These are phyloP conservation scores for Euplagia quadripunctaria DNA, from an alignment of 2,888 invertebrate genomes.

Conservation along the genomic window DNA sequence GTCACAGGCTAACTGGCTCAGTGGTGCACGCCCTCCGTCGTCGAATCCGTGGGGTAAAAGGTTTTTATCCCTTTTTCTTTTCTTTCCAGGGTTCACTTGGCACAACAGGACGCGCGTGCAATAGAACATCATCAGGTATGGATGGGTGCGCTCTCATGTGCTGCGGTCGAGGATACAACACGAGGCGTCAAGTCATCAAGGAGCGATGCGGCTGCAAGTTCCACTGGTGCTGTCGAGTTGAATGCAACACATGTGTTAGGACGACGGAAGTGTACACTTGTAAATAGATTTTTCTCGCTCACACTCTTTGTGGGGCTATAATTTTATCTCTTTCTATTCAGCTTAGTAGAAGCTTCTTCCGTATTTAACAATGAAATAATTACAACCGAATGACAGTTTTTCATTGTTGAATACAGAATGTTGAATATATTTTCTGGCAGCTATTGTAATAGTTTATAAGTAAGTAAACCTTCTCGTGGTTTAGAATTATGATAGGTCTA, in stretches of 20 bases:
- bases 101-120: slow-evolving; percentile 91
- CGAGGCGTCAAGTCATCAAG: slow-evolving; percentile 91
- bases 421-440: too few relatives aligned
- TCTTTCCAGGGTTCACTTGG: slow-evolving; percentile 83
- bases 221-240: slow-evolving; percentile 98
- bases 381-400: neutral
- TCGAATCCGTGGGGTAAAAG: too few relatives aligned
- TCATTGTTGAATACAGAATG: neutral
- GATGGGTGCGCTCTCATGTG: slow-evolving; percentile 96
- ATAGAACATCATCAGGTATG: slow-evolving; percentile 91
- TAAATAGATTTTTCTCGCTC: slow-evolving; percentile 86
- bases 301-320: neutral
- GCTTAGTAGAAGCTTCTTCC: neutral
- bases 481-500: too few relatives aligned
- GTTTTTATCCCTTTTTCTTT: neutral
- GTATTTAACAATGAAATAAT: neutral
- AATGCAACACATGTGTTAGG: slow-evolving; percentile 95
- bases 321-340: slow-evolving; percentile 1
- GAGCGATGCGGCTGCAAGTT: slow-evolving; percentile 98
- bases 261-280: slow-evolving; percentile 94
- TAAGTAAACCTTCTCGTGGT: too few relatives aligned
- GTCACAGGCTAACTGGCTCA: too few relatives aligned
- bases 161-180: slow-evolving; percentile 97
- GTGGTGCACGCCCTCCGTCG: too few relatives aligned
- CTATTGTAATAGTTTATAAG: too few relatives aligned